Base-by-base conservation (phyloP, 2,797 vertebrate genomes). In the Triplophysa yarkandensis region DNA sequence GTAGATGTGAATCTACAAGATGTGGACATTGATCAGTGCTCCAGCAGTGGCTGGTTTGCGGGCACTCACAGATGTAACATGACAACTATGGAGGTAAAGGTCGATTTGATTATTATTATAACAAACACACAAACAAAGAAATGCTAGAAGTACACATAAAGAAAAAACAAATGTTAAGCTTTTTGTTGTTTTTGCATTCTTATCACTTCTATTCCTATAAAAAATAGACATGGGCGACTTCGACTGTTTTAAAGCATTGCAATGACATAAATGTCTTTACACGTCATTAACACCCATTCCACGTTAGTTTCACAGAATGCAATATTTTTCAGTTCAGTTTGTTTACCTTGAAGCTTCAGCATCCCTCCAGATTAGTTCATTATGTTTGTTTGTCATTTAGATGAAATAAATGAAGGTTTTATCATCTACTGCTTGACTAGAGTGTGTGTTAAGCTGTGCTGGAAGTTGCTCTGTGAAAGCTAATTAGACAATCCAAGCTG, bases 1-100 rank as follows among this genome's bases (percentile, higher is more conserved):
- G 94, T 98, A 2, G 98, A 99, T 69, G 94, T 99, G 80, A 96
- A 95, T 84, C 92, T 99, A 77, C 97, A 99, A 90, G 94, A 96
- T 68, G 92, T 97, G 87, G 98, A 99, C 87, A 98, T 99, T 77
- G 94, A 99, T 90, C 98, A 99, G 81, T 99, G 98, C 79, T 95
- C 97, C 8, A 94, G 81, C 68, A 95, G 93, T 50, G 95, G 97
- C 79, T 99, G 98, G 98, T 99, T 99, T 85, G 94, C 95, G 17
- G 96, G 96, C 86, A 99, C 98, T 1, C 97, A 99, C 81, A 93
- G 92, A 82, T 99, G 98, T 88, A 96, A 97, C 83, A 91, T 95
- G 84, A 98, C 96, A 88, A 98, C 91, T 73, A 98, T 96, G 55
- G 95, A 98, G 89, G 96, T 98, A 90, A 41, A 94, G 90, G 52